Base-by-base conservation (phyloP, 2,113 vertebrate genomes). In the Phylloscopus whistleri region DNA sequence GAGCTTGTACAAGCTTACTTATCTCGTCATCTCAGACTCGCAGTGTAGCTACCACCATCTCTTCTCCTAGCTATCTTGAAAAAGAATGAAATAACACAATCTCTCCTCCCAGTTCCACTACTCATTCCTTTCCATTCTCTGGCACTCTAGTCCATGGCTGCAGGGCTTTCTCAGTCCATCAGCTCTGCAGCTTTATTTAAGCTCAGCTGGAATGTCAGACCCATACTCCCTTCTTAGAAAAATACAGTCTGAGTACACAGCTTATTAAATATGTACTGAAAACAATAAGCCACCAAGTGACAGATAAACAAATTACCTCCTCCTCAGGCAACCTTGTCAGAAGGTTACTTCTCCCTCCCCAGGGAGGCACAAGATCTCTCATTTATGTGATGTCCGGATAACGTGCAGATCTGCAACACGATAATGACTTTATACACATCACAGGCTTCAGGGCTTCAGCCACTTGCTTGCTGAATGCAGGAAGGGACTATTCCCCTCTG, bases 251-350 rank as follows among this genome's bases (percentile, higher is more conserved):
- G 78, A 93, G 56, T 37, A 68, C 48, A 93, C 87, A 90, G 76
- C 69, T 86, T 63, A 87, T 88, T 87, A 89, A 89, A 63, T 67
- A 74, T 7, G 19, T 67, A 84, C 39, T 72, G 83, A 92, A 96
- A 92, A 59, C 91, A 93, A 84, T 81, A 90, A 94, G 55, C 31
- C 52, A 48, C 23, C 76, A 41, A 51, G 33, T 80, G 93, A 80
- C 86, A 87, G 76, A 92, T 51, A 88, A 94, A 91, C 75, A 85
- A 87, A 91, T 78, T 80, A 70, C 76, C 51, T 94, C 63, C 72
- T 94, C 83, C 83, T 87, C 80, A 89, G 89, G 89, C 68, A 92
- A 75, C 51, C 78, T 90, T 80, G 62, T 91, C 14, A 3, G 48
- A 48, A 92, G 76, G 83, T 89, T 95, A 84, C 68, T 59, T 74